Conservation (phyloP, 2,113 vertebrate species). For the Neoarius graeffei region DNA sequence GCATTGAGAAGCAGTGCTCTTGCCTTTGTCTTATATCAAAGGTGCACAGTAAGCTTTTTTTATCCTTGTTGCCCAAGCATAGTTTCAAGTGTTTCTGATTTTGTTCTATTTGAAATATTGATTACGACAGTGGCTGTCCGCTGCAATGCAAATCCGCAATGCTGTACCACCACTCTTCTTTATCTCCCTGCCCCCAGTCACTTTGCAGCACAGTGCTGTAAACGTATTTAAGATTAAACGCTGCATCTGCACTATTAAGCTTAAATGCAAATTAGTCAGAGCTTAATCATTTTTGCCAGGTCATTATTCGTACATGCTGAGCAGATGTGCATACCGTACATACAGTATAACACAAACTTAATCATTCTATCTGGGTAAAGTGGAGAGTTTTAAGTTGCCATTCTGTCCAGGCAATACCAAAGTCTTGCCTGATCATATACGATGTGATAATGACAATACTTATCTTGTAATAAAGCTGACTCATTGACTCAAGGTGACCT, state of each 20-base stretch:
- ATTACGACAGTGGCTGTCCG: background rate
- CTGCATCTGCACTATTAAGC: background rate
- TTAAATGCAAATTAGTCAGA: background rate
- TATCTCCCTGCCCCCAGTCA: background rate
- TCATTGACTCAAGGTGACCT: background rate
- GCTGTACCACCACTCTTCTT: background rate
- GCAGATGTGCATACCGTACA: background rate
- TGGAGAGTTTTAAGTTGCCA: background rate
- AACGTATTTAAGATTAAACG: background rate
- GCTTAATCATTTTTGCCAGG: background rate
- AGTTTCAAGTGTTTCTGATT: background rate
- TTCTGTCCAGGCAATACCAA: background rate
- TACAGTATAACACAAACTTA: background rate
- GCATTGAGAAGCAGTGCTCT: background rate
- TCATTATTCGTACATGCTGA: background rate
- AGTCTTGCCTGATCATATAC: background rate
- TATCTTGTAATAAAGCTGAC: background rate
- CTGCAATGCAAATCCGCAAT: conserved; percentile 10
- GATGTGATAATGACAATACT: conserved; percentile 1
- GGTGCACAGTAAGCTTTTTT: background rate
- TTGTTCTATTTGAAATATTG: conserved; percentile 7
- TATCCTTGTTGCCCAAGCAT: background rate
- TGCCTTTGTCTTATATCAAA: background rate
- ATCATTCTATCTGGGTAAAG: background rate
- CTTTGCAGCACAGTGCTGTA: background rate